These are phyloP conservation scores for Seriola dumerili DNA, from an alignment of 2,113 vertebrate species.

Conservation along the genomic window DNA sequence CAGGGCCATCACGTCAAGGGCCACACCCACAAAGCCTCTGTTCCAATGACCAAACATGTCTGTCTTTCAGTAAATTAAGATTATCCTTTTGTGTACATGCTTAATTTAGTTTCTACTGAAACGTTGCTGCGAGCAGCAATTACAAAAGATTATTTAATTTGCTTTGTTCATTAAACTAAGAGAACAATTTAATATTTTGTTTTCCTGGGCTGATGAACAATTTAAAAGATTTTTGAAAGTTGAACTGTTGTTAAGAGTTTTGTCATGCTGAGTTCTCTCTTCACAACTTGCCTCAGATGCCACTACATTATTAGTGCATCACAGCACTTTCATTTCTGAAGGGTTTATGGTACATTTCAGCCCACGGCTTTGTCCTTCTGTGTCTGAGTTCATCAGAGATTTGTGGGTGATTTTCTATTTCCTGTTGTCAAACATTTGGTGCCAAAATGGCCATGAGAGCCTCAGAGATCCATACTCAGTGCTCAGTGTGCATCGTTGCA, in stretches of 20 bases:
- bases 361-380: constrained; percentile 63
- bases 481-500: not conserved
- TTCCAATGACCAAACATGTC: constrained; percentile 55
- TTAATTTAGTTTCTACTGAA: constrained; percentile 82
- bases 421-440: constrained; percentile 29
- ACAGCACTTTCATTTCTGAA: constrained; percentile 17
- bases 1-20: constrained; percentile 23
- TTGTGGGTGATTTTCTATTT: not conserved
- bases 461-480: constrained; percentile 6
- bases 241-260: constrained; percentile 49
- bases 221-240: constrained; percentile 40
- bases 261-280: constrained; percentile 30
- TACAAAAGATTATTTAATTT: constrained; percentile 91
- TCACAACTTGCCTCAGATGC: constrained; percentile 36
- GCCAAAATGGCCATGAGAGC: constrained; percentile 52
- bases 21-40: constrained; percentile 29
- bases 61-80: constrained; percentile 88
- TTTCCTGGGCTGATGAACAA: constrained; percentile 47
- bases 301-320: constrained; percentile 21
- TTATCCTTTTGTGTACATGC: constrained; percentile 74
- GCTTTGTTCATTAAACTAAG: constrained; percentile 79
- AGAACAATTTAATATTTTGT: constrained; percentile 72
- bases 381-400: constrained; percentile 21
- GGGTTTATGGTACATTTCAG: not conserved
- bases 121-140: constrained; percentile 96